Evolutionary conservation across 2,888 invertebrate species (phyloP).

Genomic region (Nebria salina): DNA sequence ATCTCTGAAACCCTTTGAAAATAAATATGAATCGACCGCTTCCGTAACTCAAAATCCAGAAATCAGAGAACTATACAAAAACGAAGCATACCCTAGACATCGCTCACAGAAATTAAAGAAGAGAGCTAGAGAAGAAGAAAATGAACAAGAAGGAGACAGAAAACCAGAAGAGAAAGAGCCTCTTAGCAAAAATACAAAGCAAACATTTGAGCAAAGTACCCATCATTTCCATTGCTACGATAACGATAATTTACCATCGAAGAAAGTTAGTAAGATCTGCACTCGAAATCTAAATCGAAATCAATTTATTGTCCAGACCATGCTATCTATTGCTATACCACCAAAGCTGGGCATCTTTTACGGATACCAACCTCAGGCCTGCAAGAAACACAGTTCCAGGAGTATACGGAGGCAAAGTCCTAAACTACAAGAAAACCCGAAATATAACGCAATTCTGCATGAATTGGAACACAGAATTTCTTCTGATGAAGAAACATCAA

Average conservation of each 20-base stretch:
- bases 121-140: background rate
- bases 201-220: background rate
- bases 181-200: background rate
- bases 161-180: background rate
- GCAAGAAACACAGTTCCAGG: background rate
- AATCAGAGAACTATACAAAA: conserved; percentile 25
- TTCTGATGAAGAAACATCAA: background rate
- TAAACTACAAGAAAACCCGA: background rate
- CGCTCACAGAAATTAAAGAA: conserved; percentile 23
- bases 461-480: background rate
- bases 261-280: background rate
- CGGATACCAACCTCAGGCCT: background rate
- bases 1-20: background rate
- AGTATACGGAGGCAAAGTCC: background rate
- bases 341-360: background rate
- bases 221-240: background rate
- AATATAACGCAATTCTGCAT: background rate
- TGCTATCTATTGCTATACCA: background rate
- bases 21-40: background rate
- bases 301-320: background rate
- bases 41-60: background rate
- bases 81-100: conserved; percentile 19
- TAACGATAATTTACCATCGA: background rate
- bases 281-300: background rate
- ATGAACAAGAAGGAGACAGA: background rate